phyloP scores from a whole-genome alignment of 2,888 invertebrate species.

The Brenthis hecate region DNA sequence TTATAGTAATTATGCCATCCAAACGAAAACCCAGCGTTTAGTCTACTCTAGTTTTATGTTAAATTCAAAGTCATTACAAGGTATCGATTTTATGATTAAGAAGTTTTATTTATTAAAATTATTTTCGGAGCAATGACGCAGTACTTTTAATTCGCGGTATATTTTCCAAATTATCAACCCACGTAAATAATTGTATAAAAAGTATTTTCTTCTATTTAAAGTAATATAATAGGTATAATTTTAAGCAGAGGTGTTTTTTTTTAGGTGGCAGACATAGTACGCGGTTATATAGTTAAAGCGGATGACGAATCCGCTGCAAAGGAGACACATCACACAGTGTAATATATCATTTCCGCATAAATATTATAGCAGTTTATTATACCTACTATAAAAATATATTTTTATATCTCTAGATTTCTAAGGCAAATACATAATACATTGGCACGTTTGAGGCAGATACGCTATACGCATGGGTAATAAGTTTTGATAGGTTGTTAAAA shows the following conservation, averaged over 20 bases:
- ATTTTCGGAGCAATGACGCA: conserved; percentile 9
- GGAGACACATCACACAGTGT: too few species aligned
- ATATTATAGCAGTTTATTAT: too few species aligned
- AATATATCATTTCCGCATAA: too few species aligned
- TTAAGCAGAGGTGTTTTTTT: too few species aligned
- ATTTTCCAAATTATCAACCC: neutral
- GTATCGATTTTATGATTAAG: conserved; percentile 12
- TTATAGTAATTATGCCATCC: too few species aligned
- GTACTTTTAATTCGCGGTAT: conserved; percentile 3
- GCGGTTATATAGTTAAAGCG: too few species aligned
- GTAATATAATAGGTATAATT: too few species aligned
- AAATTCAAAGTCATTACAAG: neutral
- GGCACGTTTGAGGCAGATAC: neutral
- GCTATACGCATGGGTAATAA: neutral
- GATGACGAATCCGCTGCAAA: too few species aligned
- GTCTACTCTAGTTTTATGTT: too few species aligned
- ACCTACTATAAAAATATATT: neutral
- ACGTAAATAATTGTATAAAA: conserved; percentile 2
- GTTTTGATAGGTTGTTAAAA: neutral
- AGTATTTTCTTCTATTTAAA: too few species aligned
- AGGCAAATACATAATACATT: neutral
- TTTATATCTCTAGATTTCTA: neutral
- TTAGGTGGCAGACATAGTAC: too few species aligned
- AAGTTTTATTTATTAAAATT: neutral
- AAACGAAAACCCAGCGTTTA: too few species aligned